A percentile compares a stretch with the other conserved stretches of the same genome.
Evolutionary conservation across 2,113 vertebrate species (phyloP).

Genomic region (Callithrix jacchus): DNA sequence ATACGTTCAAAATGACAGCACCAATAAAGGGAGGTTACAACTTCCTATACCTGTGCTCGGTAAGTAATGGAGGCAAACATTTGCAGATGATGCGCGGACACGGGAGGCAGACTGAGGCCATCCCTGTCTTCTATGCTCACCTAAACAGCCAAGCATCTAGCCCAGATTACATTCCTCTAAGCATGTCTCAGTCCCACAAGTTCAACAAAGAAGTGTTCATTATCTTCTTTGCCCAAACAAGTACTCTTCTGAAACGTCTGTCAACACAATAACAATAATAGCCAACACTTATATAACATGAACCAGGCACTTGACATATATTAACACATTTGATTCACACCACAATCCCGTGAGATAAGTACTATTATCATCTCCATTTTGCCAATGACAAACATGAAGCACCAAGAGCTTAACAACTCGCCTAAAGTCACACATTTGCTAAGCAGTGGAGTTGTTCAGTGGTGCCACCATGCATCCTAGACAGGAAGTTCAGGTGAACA

Average conservation of each 20-base stretch:
- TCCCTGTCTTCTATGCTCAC: background rate
- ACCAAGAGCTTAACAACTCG: background rate
- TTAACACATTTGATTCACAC: background rate
- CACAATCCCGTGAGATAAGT: background rate
- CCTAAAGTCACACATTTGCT: background rate
- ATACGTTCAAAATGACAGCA: background rate
- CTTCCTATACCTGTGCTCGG: background rate
- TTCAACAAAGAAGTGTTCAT: background rate
- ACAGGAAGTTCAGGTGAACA: background rate
- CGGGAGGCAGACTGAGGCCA: background rate
- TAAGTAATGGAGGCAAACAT: background rate
- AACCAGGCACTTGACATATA: background rate
- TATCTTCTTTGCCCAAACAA: background rate
- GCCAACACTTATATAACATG: background rate
- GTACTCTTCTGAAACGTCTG: slow-evolving; percentile 1
- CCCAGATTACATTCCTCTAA: background rate
- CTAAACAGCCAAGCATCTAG: background rate
- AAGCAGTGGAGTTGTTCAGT: background rate
- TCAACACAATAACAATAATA: background rate
- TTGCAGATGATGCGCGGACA: background rate
- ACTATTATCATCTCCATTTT: background rate
- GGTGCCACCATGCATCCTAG: background rate
- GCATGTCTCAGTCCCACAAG: background rate
- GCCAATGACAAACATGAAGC: background rate
- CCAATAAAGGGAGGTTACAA: background rate